phyloP scores from a whole-genome alignment of 2,888 invertebrate species.

The Biston stratarius region DNA sequence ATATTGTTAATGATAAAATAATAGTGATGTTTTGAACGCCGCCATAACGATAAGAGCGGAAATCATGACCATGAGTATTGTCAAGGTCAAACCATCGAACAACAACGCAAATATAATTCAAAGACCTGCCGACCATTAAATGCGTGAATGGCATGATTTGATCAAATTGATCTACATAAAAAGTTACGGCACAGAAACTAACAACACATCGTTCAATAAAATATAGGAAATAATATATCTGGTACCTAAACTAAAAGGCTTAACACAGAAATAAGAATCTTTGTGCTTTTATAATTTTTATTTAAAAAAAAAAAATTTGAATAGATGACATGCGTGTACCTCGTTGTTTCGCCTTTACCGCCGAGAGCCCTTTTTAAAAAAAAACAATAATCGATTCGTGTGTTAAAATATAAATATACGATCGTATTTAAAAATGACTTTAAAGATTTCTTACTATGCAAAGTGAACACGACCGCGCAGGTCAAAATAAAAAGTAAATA shows the following conservation, averaged over 20 bases:
- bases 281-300: too few species aligned
- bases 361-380: too few species aligned
- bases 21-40: slow-evolving; percentile 29
- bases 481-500: background rate
- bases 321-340: too few species aligned
- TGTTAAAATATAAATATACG: too few species aligned
- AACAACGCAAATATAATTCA: slow-evolving; percentile 8
- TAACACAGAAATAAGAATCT: too few species aligned
- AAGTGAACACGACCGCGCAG: background rate
- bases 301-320: too few species aligned
- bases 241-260: too few species aligned
- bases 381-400: too few species aligned
- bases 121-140: background rate
- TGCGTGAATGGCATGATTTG: background rate
- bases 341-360: too few species aligned
- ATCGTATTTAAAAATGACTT: too few species aligned
- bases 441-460: background rate
- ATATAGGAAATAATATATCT: too few species aligned
- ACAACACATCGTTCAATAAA: too few species aligned
- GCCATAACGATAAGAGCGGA: slow-evolving; percentile 33
- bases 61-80: slow-evolving; percentile 24
- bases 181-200: background rate
- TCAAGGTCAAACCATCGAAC: slow-evolving; percentile 23
- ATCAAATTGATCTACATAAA: slow-evolving; percentile 6
- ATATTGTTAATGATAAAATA: slow-evolving; percentile 31